Percentiles rank a stretch among this genome's conserved stretches.
Evolutionary conservation across 1,140 invertebrate genomes (phyloP).

Genomic region (Physella acuta): DNA sequence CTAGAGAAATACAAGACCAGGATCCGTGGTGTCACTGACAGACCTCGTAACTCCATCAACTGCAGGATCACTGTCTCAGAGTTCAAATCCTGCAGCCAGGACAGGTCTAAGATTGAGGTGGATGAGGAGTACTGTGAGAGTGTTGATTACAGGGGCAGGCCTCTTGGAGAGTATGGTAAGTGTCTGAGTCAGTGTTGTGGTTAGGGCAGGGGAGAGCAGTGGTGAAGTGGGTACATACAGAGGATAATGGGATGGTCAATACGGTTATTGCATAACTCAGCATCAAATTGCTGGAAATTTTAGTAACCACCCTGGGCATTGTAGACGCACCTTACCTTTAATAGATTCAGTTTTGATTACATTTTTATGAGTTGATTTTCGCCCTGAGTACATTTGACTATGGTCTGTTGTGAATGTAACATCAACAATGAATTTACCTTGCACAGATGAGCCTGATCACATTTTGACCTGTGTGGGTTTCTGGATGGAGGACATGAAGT

Average conservation of each 20-base stretch:
- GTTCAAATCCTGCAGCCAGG: constrained; percentile 74
- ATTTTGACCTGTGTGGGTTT: constrained; percentile 95
- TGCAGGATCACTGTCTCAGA: constrained; percentile 93
- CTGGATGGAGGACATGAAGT: constrained; percentile 97
- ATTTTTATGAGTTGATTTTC: too few species aligned
- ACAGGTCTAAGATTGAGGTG: constrained; percentile 89
- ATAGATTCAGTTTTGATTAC: too few species aligned
- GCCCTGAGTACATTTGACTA: too few species aligned
- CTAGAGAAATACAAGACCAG: constrained; percentile 78
- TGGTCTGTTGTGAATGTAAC: too few species aligned
- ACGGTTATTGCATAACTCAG: too few species aligned
- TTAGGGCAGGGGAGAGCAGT: too few species aligned
- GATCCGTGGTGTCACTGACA: constrained; percentile 91
- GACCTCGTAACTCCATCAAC: constrained; percentile 87
- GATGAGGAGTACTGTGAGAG: constrained; percentile 94
- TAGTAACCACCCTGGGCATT: too few species aligned
- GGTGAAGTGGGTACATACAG: too few species aligned
- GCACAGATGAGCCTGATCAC: constrained; percentile 92
- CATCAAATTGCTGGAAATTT: too few species aligned
- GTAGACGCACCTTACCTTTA: too few species aligned
- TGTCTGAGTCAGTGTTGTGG: background rate
- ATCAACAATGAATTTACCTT: too few species aligned
- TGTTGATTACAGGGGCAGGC: constrained; percentile 90
- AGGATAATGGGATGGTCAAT: too few species aligned
- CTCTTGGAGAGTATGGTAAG: constrained; percentile 69